These are phyloP conservation scores for Phytoseiulus persimilis DNA, from an alignment of 2,888 invertebrate species.

Conservation along the genomic window DNA sequence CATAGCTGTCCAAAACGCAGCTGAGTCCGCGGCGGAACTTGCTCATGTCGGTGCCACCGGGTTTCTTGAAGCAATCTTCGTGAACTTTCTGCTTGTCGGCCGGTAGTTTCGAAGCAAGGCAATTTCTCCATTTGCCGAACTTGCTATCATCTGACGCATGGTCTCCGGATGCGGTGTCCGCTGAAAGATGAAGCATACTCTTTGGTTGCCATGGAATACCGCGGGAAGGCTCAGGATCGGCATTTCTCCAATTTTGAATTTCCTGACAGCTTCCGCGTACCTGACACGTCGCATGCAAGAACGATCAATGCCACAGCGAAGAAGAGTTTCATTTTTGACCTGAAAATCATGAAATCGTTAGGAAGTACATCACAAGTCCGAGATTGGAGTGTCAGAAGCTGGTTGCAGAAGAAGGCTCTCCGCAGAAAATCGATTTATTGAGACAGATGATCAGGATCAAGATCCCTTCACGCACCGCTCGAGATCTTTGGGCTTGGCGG, in stretches of 20 bases:
- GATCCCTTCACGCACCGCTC: no score
- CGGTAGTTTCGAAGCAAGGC: conserved; percentile 20
- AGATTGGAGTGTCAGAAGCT: no score
- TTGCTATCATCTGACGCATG: not conserved
- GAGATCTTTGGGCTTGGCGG: no score
- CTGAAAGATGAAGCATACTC: not conserved
- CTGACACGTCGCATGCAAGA: not conserved
- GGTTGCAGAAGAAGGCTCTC: no score
- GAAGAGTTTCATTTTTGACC: not conserved
- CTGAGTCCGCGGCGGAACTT: conserved; percentile 24
- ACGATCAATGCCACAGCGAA: not conserved
- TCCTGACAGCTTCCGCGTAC: not conserved
- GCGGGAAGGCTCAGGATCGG: no score
- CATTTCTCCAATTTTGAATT: not conserved
- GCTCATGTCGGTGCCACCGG: conserved; percentile 31
- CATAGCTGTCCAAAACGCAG: conserved; percentile 7
- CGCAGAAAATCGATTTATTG: no score
- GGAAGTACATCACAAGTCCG: no score
- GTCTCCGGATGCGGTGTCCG: conserved; percentile 31
- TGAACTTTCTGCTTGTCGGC: not conserved
- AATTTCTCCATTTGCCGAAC: conserved; percentile 21
- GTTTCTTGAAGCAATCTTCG: conserved; percentile 18
- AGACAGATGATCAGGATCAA: no score
- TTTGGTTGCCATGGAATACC: not conserved
- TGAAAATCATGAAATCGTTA: not conserved